Evolutionary conservation across 2,888 invertebrate genomes (phyloP), one percentile per base, ranked within the genome.

Genomic region (Allolobophora icterica): DNA sequence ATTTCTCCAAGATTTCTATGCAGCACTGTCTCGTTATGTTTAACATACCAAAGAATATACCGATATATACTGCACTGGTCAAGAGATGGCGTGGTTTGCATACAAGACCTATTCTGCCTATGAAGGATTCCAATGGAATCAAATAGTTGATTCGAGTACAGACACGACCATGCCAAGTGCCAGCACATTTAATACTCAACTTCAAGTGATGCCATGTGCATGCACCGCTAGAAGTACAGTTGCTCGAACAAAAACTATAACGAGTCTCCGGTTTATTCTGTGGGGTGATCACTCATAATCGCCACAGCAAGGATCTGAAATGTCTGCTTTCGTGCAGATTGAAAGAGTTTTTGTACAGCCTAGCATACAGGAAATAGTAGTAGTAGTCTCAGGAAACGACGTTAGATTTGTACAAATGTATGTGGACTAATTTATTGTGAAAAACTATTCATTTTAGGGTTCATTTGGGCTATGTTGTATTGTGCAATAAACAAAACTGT

Each of bases 1-100:
- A 6, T 95, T 95, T 93, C 93, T 95, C 89, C 95, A 95, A 92
- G 95, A 95, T 93, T 95, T 95, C 93, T 95, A 95, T 92, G 94
- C 94, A 91, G 95, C 95, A 35, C 94, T 95, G 19, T 87, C 87
- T 87, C 34, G 87, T 30, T 87, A 35, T 87, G 87, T 87, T 87
- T 87, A 87, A 87, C 24, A 87, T 71, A 13, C n/a, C 30, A 71
- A 71, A n/a, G n/a, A n/a, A n/a, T n/a, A n/a, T 30, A n/a, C n/a
- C 8, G n/a, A n/a, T 71, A n/a, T 71, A n/a, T 30, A 71, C 71
- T n/a, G 71, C 30, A 71, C 71, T 71, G 71, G 71, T 71, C 71
- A 71, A 71, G 71, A 71, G 71, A 71, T 71, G n/a, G 71, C n/a
- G 13, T 71, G 71, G 71, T 71, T 8, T 71, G n/a, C 71, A n/a